These are phyloP conservation scores for Strongylocentrotus purpuratus DNA, from an alignment of 35 echinoderm and acorn worm genomes.

Conservation along the genomic window DNA sequence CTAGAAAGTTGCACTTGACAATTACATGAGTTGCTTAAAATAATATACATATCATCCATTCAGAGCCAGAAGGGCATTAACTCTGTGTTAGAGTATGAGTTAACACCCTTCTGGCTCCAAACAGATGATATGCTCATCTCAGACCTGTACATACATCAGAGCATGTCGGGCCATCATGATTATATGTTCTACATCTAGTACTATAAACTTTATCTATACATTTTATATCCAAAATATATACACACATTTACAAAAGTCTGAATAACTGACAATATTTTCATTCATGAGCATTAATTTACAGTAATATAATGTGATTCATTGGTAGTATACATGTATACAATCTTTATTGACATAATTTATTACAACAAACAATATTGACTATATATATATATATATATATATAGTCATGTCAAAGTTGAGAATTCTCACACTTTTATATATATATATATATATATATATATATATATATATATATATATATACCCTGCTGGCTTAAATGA, in stretches of 20 bases:
- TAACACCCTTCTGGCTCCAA: too few species aligned
- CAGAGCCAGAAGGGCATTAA: too few species aligned
- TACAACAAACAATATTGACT: background rate
- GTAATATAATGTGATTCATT: background rate
- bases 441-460: too few species aligned
- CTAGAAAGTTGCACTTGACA: background rate
- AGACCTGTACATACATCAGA: background rate
- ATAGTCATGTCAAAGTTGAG: too few species aligned
- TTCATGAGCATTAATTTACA: background rate
- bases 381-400: background rate
- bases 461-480: background rate
- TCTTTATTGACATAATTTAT: background rate
- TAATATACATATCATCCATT: background rate
- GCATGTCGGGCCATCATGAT: background rate
- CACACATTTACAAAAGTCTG: background rate
- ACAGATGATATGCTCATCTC: background rate
- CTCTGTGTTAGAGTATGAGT: too few species aligned
- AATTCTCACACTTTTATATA: too few species aligned
- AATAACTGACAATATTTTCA: background rate
- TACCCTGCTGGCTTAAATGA: background rate
- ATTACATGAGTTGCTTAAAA: background rate
- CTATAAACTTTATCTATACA: conserved; percentile 19
- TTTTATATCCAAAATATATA: conserved; percentile 4
- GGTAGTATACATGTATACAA: background rate
- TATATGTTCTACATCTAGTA: background rate